These are phyloP conservation scores for Sylvietta virens DNA, from an alignment of 2,113 vertebrate genomes.

Conservation along the genomic window DNA sequence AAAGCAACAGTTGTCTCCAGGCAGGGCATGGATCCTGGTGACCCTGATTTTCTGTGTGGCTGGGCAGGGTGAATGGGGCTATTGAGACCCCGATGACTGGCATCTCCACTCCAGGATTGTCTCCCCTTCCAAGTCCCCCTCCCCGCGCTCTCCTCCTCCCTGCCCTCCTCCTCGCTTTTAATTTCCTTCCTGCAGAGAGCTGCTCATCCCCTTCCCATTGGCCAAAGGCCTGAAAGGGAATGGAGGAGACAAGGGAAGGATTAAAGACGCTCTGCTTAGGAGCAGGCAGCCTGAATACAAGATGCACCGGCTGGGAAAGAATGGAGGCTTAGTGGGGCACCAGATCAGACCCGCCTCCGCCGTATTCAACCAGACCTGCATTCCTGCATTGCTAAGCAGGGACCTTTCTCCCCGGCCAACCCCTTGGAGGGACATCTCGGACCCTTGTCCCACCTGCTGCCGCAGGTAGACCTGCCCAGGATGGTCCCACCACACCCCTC, in stretches of 20 bases:
- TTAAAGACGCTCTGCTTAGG: conserved; percentile 67
- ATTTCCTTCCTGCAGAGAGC: conserved; percentile 61
- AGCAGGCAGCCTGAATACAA: conserved; percentile 63
- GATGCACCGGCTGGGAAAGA: conserved; percentile 64
- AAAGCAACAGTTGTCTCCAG: conserved; percentile 67
- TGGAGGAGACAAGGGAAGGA: conserved; percentile 61
- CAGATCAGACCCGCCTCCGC: conserved; percentile 44
- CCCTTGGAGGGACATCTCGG: neutral
- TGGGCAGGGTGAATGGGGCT: conserved; percentile 70
- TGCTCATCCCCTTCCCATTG: conserved; percentile 63
- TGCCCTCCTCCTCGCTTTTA: conserved; percentile 55
- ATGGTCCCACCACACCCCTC: neutral
- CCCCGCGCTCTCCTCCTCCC: conserved; percentile 27
- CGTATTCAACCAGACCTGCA: conserved; percentile 33
- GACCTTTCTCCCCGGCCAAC: neutral
- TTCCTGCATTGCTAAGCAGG: conserved; percentile 57
- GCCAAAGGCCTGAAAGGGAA: conserved; percentile 55
- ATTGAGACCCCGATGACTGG: conserved; percentile 66
- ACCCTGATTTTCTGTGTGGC: conserved; percentile 74
- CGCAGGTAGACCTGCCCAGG: neutral
- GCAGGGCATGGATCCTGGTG: conserved; percentile 61
- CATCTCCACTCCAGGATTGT: conserved; percentile 63
- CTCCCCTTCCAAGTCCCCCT: conserved; percentile 54
- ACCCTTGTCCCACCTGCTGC: neutral
- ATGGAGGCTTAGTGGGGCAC: conserved; percentile 58